Conservation (phyloP, 2,113 vertebrate species). For the Chroicocephalus ridibundus region DNA sequence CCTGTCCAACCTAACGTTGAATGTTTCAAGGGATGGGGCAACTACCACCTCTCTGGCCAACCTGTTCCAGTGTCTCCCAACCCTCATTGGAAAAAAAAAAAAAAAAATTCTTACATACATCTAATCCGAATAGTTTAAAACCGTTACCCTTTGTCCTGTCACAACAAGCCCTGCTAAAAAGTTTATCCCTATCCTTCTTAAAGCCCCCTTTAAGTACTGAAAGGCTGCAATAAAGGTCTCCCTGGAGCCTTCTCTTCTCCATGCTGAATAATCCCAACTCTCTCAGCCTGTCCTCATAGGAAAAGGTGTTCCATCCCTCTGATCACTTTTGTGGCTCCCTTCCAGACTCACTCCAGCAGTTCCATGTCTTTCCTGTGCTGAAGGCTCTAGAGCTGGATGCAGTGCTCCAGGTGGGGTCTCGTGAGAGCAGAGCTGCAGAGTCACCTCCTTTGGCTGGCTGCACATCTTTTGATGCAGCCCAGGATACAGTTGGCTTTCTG, state of each 20-base stretch:
- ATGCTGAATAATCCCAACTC: not conserved
- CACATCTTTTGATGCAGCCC: not conserved
- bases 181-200: not conserved
- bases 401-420: not conserved
- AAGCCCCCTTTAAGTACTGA: not conserved
- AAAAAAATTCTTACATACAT: not conserved
- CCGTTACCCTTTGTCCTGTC: not conserved
- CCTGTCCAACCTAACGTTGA: not conserved
- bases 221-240: not conserved
- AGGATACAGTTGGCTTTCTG: not conserved
- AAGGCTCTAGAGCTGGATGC: not conserved
- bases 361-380: not conserved
- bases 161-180: not conserved
- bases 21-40: not conserved
- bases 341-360: not conserved
- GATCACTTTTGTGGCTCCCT: not conserved
- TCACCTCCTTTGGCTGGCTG: not conserved
- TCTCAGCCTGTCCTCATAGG: not conserved
- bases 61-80: not conserved
- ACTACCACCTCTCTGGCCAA: not conserved
- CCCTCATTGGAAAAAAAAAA: not conserved
- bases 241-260: not conserved
- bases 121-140: not conserved
- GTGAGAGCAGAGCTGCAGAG: not conserved
- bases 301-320: not conserved